Percentiles rank a stretch among this genome's conserved stretches.
phyloP scores from a whole-genome alignment of 2,113 vertebrate species.

The Malurus cyaneus region DNA sequence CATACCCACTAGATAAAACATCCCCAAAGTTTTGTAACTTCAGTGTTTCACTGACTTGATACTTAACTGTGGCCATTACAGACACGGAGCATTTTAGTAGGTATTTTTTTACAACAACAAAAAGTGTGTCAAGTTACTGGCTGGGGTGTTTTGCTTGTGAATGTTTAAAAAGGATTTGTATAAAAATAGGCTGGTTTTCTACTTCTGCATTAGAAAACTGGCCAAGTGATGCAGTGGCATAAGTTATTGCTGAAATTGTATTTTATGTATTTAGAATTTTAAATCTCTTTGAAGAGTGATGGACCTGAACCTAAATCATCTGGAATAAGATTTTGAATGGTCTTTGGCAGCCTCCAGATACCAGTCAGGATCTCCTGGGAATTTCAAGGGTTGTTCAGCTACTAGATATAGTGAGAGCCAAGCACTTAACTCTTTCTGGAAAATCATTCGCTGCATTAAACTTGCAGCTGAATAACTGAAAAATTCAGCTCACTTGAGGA shows the following conservation, averaged over 20 bases:
- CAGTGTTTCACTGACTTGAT: neutral
- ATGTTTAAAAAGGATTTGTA: neutral
- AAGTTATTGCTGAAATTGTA: neutral
- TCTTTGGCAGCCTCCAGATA: conserved; percentile 9
- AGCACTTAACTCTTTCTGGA: neutral
- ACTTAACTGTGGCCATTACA: neutral
- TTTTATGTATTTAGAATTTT: conserved; percentile 21
- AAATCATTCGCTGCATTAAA: neutral
- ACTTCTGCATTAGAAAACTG: neutral
- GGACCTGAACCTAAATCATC: conserved; percentile 1
- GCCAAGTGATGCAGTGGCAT: neutral
- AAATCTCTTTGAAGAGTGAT: neutral
- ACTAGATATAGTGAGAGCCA: neutral
- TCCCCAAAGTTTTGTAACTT: neutral
- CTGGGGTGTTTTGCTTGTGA: neutral
- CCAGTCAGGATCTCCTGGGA: neutral
- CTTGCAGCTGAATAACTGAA: neutral
- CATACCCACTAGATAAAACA: neutral
- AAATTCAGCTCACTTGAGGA: neutral
- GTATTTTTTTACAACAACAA: neutral
- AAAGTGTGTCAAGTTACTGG: neutral
- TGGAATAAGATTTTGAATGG: neutral
- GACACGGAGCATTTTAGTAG: neutral
- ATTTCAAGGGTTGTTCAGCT: neutral
- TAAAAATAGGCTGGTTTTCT: neutral